These are phyloP conservation scores for Microplitis mediator DNA, from an alignment of 1,140 invertebrate species.

Conservation along the genomic window DNA sequence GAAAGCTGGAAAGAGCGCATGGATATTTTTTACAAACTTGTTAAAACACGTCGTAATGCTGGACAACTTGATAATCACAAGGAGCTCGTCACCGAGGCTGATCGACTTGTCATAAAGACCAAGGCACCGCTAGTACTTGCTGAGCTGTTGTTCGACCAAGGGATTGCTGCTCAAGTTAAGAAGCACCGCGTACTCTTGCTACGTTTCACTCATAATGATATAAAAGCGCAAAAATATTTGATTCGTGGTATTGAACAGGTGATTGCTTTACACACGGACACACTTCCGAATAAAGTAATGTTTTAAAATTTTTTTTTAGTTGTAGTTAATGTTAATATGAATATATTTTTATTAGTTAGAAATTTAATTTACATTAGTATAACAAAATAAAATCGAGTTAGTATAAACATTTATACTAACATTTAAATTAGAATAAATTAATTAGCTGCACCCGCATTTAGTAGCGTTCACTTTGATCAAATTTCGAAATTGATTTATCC, in stretches of 20 bases:
- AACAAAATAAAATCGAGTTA: too few relatives aligned
- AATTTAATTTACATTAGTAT: too few relatives aligned
- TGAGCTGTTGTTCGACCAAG: slow-evolving; percentile 88
- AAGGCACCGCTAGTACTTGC: slow-evolving; percentile 93
- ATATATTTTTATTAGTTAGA: too few relatives aligned
- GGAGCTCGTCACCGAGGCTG: slow-evolving; percentile 91
- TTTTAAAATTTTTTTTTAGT: too few relatives aligned
- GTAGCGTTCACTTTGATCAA: too few relatives aligned
- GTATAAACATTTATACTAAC: too few relatives aligned
- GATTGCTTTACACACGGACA: slow-evolving; percentile 80
- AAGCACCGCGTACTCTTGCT: slow-evolving; percentile 75
- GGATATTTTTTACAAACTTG: slow-evolving; percentile 90
- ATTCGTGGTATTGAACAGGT: slow-evolving; percentile 95
- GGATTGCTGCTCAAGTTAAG: slow-evolving; percentile 78
- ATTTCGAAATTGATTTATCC: too few relatives aligned
- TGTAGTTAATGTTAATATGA: too few relatives aligned
- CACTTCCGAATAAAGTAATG: slow-evolving; percentile 87
- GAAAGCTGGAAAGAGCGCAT: slow-evolving; percentile 92
- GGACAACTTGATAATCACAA: slow-evolving; percentile 74
- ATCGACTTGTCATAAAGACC: slow-evolving; percentile 92
- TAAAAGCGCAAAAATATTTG: slow-evolving; percentile 93
- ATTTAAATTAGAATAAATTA: too few relatives aligned
- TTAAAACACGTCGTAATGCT: slow-evolving; percentile 76
- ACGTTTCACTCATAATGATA: slow-evolving; percentile 87
- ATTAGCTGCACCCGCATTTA: too few relatives aligned